Evolutionary conservation across 2,113 vertebrate genomes (phyloP), one percentile per base, ranked within the genome.

Genomic region (Ranitomeya variabilis): DNA sequence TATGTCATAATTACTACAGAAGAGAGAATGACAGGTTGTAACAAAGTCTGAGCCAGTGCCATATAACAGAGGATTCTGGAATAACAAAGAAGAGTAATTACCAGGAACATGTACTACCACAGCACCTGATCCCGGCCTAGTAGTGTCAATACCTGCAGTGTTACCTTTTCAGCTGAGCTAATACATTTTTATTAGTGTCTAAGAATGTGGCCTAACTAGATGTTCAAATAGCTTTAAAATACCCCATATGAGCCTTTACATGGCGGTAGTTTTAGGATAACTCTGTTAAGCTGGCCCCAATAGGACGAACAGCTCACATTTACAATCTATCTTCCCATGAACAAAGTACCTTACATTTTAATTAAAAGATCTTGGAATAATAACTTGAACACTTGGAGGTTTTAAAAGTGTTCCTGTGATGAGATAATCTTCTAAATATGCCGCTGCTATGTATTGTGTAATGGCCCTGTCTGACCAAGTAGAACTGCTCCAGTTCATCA

Each of bases 11-110:
- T 83, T 77, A 77, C 55, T 51, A 79, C 52, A 31, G 16, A 26
- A 78, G 57, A 85, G 18, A 87, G 80, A 88, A 73, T 79, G 73
- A 69, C 82, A 89, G 81, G 60, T 31, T 85, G 26, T 85, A 85
- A 89, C 87, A 55, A 74, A 76, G 66, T 88, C 66, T 83, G 11
- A 83, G 77, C 62, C 16, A 11, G 3, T 52, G 16, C 77, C 19
- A 23, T 87, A 51, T 71, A 80, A 52, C 26, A 67, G 69, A 79
- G 64, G 52, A 13, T 37, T 80, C 14, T 4, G 13, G 51, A 55
- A 55, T 16, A 54, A 69, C 45, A 87, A 71, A 67, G 23, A 71
- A 18, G 60, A 23, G 45, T 51, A 86, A 79, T 86, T 79, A 86
- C 23, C n/a, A 85, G 26, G 51, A 64, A 13, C 45, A 10, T 62